Percentiles rank a stretch among this genome's conserved stretches.
These are phyloP conservation scores for Cyaniris semiargus DNA, from an alignment of 2,888 invertebrate genomes.

Conservation along the genomic window DNA sequence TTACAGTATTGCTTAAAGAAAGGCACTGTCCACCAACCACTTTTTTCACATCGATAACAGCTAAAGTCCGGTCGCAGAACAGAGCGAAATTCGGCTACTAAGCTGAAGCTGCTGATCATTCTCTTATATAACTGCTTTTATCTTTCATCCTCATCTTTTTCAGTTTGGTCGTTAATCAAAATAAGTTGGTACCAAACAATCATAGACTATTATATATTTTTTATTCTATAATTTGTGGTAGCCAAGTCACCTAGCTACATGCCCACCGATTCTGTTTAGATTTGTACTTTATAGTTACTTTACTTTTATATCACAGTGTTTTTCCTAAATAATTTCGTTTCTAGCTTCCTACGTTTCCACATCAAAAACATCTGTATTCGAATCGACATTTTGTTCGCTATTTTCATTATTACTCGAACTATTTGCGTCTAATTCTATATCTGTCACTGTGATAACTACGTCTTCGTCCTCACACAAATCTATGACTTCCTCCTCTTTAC, in stretches of 20 bases:
- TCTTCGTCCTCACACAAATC: constrained; percentile 69
- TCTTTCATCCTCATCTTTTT: background rate
- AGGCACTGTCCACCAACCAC: constrained; percentile 6
- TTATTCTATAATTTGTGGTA: background rate
- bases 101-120: background rate
- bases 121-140: background rate
- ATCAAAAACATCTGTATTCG: constrained; percentile 7
- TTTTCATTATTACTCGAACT: constrained; percentile 68
- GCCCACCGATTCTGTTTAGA: background rate
- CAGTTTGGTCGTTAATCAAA: background rate
- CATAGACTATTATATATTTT: background rate
- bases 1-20: background rate
- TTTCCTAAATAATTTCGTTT: background rate
- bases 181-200: background rate
- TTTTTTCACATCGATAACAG: background rate
- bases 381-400: constrained; percentile 52
- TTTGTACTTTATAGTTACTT: constrained; percentile 20
- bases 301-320: constrained; percentile 29
- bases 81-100: background rate
- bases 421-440: constrained; percentile 56
- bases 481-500: constrained; percentile 57
- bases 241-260: background rate
- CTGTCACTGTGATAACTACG: constrained; percentile 52
- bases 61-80: background rate
- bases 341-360: constrained; percentile 8